phyloP scores from a whole-genome alignment of 2,888 invertebrate species.

The Ceriagrion tenellum region DNA sequence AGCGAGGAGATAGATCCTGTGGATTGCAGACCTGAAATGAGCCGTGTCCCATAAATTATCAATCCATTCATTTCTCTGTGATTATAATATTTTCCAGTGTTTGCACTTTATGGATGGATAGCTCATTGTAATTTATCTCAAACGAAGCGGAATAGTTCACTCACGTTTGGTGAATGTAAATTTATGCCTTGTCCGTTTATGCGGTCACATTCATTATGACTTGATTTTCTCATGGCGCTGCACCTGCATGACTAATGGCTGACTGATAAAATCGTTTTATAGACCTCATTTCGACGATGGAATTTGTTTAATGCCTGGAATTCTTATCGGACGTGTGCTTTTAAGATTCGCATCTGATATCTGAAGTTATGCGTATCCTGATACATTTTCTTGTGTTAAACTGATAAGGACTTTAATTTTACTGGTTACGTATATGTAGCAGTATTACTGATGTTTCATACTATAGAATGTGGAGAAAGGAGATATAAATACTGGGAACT shows the following conservation, averaged over 20 bases:
- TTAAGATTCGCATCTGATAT: not conserved
- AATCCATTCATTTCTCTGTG: not conserved
- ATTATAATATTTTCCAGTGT: not conserved
- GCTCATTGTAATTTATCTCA: not conserved
- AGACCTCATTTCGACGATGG: not conserved
- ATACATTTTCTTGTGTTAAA: not conserved
- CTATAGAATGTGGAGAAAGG: too few species aligned
- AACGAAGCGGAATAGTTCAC: not conserved
- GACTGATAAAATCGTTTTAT: not conserved
- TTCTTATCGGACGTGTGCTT: not conserved
- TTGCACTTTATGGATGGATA: not conserved
- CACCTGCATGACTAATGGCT: not conserved
- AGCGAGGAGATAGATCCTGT: not conserved
- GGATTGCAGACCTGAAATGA: not conserved
- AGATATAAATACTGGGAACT: too few species aligned
- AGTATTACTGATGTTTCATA: too few species aligned
- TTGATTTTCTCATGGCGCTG: not conserved
- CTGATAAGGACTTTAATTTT: not conserved
- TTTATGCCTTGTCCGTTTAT: not conserved
- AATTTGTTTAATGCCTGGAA: not conserved
- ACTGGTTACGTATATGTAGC: too few species aligned
- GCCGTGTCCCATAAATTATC: not conserved
- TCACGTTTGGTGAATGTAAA: conserved; percentile 23
- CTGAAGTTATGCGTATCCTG: not conserved
- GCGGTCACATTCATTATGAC: conserved; percentile 1